phyloP scores from a whole-genome alignment of 2,888 invertebrate genomes.

The Drosophila tanythrix region DNA sequence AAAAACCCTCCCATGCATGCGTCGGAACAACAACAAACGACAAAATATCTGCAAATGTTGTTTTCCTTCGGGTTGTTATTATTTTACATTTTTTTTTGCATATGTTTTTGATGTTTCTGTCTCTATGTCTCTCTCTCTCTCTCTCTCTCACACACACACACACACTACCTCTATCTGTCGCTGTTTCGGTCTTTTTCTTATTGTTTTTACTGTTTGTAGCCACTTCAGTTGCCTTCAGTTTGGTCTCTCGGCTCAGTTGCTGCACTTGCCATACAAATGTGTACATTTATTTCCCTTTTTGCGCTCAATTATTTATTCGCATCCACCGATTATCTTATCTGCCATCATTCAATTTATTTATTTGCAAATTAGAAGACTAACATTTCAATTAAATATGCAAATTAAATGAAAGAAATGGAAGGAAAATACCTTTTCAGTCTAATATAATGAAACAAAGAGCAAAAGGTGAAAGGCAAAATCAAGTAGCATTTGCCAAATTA shows the following conservation, averaged over 20 bases:
- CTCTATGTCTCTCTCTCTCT: neutral
- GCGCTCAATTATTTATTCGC: slow-evolving; percentile 5
- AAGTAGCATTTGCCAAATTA: neutral
- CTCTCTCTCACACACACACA: too few species aligned
- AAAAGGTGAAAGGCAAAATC: neutral
- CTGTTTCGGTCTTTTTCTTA: slow-evolving; percentile 7
- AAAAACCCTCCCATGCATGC: slow-evolving; percentile 1
- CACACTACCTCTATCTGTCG: neutral
- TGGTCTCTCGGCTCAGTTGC: slow-evolving; percentile 14
- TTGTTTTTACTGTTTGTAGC: slow-evolving; percentile 39
- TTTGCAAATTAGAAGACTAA: slow-evolving; percentile 2
- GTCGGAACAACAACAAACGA: slow-evolving; percentile 31
- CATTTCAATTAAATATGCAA: slow-evolving; percentile 4
- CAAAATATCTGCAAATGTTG: slow-evolving; percentile 78
- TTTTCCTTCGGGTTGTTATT: slow-evolving; percentile 82
- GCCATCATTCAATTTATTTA: neutral
- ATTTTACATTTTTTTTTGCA: slow-evolving; percentile 70
- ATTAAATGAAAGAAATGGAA: neutral
- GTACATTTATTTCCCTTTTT: slow-evolving; percentile 4
- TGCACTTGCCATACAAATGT: slow-evolving; percentile 1
- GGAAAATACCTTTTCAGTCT: neutral
- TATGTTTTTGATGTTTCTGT: slow-evolving; percentile 42
- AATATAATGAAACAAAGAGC: neutral
- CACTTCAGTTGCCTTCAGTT: slow-evolving; percentile 23
- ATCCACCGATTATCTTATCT: neutral